These are phyloP conservation scores for Mustelus asterias DNA, from an alignment of 2,113 vertebrate genomes.

Conservation along the genomic window DNA sequence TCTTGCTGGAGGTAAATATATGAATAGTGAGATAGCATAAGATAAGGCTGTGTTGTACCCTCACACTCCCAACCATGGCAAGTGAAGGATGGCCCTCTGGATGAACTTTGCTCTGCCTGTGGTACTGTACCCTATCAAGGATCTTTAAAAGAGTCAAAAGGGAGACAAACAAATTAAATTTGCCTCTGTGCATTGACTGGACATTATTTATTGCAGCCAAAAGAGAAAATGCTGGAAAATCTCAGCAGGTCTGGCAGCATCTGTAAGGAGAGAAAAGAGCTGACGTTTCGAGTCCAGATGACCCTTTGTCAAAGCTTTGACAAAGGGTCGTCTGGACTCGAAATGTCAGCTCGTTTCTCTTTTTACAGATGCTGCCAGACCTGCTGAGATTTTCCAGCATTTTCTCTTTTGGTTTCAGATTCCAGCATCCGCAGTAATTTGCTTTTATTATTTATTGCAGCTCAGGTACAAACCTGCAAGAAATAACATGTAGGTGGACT, in stretches of 20 bases:
- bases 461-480: neutral
- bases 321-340: too few species aligned
- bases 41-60: neutral
- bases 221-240: too few species aligned
- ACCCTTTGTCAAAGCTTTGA: too few species aligned
- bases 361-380: too few species aligned
- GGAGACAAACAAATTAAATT: neutral
- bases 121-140: neutral
- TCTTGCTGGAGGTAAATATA: neutral
- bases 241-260: too few species aligned
- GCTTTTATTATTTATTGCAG: neutral
- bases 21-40: neutral
- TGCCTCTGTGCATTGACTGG: neutral
- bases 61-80: neutral
- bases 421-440: too few species aligned
- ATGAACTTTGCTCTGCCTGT: neutral
- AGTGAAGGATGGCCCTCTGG: neutral
- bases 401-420: too few species aligned
- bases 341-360: too few species aligned
- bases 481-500: neutral
- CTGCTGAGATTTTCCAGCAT: too few species aligned
- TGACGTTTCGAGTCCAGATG: too few species aligned
- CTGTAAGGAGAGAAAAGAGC: too few species aligned
- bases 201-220: neutral
- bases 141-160: neutral